Evolutionary conservation across 1,140 invertebrate species (phyloP).

Genomic region (Thaumatotibia leucotreta): DNA sequence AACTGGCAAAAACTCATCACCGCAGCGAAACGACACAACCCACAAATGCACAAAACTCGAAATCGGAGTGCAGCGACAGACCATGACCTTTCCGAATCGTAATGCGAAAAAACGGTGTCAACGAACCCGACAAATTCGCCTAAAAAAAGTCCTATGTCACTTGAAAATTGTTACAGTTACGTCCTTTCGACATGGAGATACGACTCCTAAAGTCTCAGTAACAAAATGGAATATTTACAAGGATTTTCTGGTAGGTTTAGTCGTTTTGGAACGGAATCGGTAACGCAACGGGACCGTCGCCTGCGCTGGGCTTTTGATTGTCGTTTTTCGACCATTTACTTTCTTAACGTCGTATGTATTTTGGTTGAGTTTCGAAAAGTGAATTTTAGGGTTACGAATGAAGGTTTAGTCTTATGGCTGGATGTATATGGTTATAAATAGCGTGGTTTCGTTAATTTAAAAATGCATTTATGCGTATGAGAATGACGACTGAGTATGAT

Average conservation of each 20-base stretch:
- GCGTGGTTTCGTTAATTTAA: background rate
- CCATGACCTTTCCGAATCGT: constrained; percentile 31
- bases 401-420: background rate
- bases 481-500: background rate
- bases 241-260: background rate
- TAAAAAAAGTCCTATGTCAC: constrained; percentile 8
- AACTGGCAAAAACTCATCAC: background rate
- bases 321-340: background rate
- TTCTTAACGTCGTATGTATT: background rate
- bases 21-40: background rate
- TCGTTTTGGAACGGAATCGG: background rate
- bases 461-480: background rate
- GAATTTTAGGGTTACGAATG: background rate
- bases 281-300: constrained; percentile 21
- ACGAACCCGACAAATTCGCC: constrained; percentile 24
- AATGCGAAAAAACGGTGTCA: constrained; percentile 36
- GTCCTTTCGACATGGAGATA: background rate
- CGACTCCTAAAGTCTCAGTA: background rate
- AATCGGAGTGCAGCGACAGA: constrained; percentile 14
- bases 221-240: background rate
- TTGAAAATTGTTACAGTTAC: background rate
- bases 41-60: background rate
- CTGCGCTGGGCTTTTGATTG: background rate
- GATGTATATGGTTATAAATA: background rate
- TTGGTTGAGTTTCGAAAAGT: background rate